Percentiles rank a stretch among this genome's conserved stretches.
These are phyloP conservation scores for Galbula dea DNA, from an alignment of 2,113 vertebrate species.

Conservation along the genomic window DNA sequence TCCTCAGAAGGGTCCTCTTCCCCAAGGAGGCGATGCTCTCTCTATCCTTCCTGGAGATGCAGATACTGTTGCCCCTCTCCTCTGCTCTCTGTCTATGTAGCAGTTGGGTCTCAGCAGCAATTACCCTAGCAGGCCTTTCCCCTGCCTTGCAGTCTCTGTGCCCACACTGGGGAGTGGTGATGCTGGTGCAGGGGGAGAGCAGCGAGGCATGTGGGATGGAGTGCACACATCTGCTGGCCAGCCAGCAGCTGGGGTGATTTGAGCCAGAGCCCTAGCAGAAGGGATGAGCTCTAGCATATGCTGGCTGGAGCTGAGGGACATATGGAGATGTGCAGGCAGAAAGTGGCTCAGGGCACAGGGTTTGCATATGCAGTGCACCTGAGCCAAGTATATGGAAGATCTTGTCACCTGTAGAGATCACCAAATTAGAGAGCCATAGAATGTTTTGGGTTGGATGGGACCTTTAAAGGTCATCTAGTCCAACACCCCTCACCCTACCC, in stretches of 20 bases:
- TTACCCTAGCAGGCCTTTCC: not conserved
- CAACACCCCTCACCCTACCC: not conserved
- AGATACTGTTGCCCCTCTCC: not conserved
- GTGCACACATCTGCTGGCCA: not conserved
- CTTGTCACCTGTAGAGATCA: not conserved
- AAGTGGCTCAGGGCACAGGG: too few relatives aligned
- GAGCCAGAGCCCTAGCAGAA: not conserved
- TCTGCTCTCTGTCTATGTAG: rapidly evolving
- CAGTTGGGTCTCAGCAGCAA: not conserved
- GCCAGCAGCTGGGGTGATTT: not conserved
- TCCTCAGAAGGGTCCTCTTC: not conserved
- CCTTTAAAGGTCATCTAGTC: not conserved
- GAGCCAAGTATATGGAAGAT: not conserved
- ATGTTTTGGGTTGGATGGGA: not conserved
- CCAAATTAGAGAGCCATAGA: too few relatives aligned
- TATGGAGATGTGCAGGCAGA: not conserved
- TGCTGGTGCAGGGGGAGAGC: not conserved
- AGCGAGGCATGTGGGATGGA: not conserved
- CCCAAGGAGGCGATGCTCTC: not conserved
- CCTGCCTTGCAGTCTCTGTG: too few relatives aligned
- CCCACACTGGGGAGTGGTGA: not conserved
- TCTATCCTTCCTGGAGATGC: not conserved
- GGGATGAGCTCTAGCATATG: not conserved
- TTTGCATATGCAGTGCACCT: not conserved
- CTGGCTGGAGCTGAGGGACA: not conserved